A percentile compares a stretch with the other conserved stretches of the same genome.
phyloP scores from a whole-genome alignment of 2,888 invertebrate genomes.

The Patella depressa region DNA sequence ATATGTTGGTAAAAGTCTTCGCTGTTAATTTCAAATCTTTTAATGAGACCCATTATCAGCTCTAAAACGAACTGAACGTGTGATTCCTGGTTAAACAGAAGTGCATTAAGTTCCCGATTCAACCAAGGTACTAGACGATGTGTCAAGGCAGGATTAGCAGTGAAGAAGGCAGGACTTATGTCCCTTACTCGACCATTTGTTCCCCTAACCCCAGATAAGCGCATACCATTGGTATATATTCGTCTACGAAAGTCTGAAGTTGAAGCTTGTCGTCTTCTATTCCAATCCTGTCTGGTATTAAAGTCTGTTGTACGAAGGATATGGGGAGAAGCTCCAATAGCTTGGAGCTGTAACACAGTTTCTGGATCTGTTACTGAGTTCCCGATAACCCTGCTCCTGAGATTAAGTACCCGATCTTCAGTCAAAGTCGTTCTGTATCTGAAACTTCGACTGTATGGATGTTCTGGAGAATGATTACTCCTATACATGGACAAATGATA shows the following conservation, averaged over 20 bases:
- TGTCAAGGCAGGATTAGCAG: slow-evolving; percentile 81
- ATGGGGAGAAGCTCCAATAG: slow-evolving; percentile 40
- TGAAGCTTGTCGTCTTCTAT: slow-evolving; percentile 35
- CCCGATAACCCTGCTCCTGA: slow-evolving; percentile 23
- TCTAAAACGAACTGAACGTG: slow-evolving; percentile 76
- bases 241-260: slow-evolving; percentile 75
- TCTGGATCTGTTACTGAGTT: slow-evolving; percentile 17
- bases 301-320: background rate
- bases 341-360: slow-evolving; percentile 6
- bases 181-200: slow-evolving; percentile 47
- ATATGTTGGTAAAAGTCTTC: slow-evolving; percentile 81
- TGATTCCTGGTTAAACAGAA: slow-evolving; percentile 73
- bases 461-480: slow-evolving; percentile 28
- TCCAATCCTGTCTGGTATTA: slow-evolving; percentile 34
- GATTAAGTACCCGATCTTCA: slow-evolving; percentile 49
- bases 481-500: slow-evolving; percentile 74
- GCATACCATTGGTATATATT: slow-evolving; percentile 83
- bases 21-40: slow-evolving; percentile 72
- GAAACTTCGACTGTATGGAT: slow-evolving; percentile 56
- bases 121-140: slow-evolving; percentile 90
- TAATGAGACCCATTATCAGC: slow-evolving; percentile 78
- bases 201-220: slow-evolving; percentile 79
- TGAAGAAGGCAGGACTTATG: slow-evolving; percentile 65
- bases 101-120: slow-evolving; percentile 85
- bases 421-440: slow-evolving; percentile 69